Evolutionary conservation across 2,888 invertebrate species (phyloP).

Genomic region (Lepidocyrtinus sp.): DNA sequence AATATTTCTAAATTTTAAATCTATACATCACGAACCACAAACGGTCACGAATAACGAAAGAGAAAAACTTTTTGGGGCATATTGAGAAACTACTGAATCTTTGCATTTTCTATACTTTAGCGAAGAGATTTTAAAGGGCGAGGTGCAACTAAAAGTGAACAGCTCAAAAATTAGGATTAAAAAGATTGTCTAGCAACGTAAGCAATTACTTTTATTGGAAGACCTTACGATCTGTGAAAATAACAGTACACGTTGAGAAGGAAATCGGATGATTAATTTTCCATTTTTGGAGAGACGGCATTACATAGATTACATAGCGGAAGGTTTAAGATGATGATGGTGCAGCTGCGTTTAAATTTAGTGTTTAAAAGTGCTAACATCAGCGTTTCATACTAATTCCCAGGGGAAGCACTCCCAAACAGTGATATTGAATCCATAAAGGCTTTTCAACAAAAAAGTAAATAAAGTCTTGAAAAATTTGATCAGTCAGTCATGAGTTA

Average conservation of each 20-base stretch:
- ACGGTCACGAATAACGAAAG: too few relatives aligned
- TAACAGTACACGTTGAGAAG: too few relatives aligned
- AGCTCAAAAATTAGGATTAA: background rate
- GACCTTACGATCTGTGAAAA: background rate
- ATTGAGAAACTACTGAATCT: background rate
- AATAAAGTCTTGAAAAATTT: slow-evolving; percentile 50
- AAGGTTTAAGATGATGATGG: too few relatives aligned
- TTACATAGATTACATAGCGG: too few relatives aligned
- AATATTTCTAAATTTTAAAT: too few relatives aligned
- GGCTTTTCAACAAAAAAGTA: slow-evolving; percentile 38
- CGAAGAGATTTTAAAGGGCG: background rate
- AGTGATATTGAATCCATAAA: slow-evolving; percentile 26
- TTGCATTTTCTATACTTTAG: background rate
- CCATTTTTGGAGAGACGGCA: background rate
- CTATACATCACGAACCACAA: too few relatives aligned
- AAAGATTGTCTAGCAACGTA: background rate
- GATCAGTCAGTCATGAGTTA: slow-evolving; percentile 38
- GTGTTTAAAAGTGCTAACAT: too few relatives aligned
- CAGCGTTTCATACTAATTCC: too few relatives aligned
- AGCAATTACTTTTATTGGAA: background rate
- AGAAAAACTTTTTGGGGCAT: too few relatives aligned
- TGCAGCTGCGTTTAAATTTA: too few relatives aligned
- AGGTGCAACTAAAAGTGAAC: background rate
- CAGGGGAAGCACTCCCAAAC: too few relatives aligned
- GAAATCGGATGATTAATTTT: background rate